phyloP scores from a whole-genome alignment of 2,113 vertebrate species.

The Panthera leo region DNA sequence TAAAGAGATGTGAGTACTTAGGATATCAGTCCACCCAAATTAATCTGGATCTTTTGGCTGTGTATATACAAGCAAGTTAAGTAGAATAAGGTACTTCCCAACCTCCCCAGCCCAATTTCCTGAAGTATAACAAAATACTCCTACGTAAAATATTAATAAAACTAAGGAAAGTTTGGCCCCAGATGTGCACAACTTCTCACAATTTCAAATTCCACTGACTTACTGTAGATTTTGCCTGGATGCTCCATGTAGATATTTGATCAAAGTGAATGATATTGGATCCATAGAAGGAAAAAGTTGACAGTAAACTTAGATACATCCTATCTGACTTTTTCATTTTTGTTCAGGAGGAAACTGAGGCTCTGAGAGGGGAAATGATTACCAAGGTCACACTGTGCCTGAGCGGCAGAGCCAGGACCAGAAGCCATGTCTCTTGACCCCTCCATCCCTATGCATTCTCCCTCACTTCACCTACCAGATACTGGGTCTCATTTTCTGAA shows the following conservation, averaged over 20 bases:
- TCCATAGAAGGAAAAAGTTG: neutral
- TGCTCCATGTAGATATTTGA: neutral
- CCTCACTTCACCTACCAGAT: neutral
- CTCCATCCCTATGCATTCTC: neutral
- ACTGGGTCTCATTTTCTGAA: neutral
- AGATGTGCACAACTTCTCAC: neutral
- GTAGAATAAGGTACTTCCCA: neutral
- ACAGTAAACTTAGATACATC: neutral
- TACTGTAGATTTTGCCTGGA: neutral
- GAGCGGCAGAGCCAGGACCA: neutral
- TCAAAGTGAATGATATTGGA: neutral
- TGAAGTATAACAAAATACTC: neutral
- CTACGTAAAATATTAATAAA: constrained; percentile 30
- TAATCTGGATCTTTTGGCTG: neutral
- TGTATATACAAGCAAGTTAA: neutral
- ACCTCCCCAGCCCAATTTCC: neutral
- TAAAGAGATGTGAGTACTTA: neutral
- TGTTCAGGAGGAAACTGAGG: neutral
- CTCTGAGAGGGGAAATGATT: neutral
- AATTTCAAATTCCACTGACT: neutral
- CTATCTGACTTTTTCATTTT: neutral
- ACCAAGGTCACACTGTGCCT: neutral
- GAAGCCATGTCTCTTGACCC: accelerated
- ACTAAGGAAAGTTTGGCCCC: neutral
- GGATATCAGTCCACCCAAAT: neutral